These are phyloP conservation scores for Spondyliosoma cantharus DNA, from an alignment of 2,797 vertebrate genomes.

Conservation along the genomic window DNA sequence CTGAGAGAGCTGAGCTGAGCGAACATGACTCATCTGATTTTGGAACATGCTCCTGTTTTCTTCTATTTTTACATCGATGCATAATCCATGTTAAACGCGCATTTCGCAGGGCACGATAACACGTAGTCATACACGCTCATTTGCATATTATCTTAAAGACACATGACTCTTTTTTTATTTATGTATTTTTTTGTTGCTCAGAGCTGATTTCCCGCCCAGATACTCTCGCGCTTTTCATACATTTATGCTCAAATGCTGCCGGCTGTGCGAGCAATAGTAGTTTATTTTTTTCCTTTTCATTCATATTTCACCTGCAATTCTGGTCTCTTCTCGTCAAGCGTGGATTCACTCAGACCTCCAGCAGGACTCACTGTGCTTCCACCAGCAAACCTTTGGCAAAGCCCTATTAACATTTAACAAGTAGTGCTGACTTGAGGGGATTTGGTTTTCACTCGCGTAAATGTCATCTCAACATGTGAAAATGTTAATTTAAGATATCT, in stretches of 20 bases:
- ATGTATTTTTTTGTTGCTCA: neutral
- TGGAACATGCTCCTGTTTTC: conserved; percentile 34
- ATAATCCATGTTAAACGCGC: conserved; percentile 34
- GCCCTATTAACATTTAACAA: no score
- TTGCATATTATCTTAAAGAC: conserved; percentile 38
- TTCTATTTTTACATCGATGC: conserved; percentile 45
- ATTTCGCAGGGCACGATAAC: conserved; percentile 31
- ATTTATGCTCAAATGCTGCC: neutral
- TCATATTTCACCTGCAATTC: conserved; percentile 9
- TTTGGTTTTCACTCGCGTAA: no score
- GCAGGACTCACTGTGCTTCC: neutral
- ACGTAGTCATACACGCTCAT: conserved; percentile 16
- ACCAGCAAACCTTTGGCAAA: neutral
- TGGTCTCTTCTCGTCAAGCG: conserved; percentile 6
- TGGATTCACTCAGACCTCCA: neutral
- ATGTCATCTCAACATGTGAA: no score
- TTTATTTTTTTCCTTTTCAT: neutral
- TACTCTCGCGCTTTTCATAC: neutral
- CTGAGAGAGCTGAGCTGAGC: conserved; percentile 10
- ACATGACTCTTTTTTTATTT: neutral
- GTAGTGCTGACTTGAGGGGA: no score
- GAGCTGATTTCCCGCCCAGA: neutral
- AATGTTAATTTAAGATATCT: no score
- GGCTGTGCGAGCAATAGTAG: neutral
- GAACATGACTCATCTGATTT: conserved; percentile 38